Conservation (phyloP, 2,888 invertebrate genomes). For the Glyphotaelius pellucidus region DNA sequence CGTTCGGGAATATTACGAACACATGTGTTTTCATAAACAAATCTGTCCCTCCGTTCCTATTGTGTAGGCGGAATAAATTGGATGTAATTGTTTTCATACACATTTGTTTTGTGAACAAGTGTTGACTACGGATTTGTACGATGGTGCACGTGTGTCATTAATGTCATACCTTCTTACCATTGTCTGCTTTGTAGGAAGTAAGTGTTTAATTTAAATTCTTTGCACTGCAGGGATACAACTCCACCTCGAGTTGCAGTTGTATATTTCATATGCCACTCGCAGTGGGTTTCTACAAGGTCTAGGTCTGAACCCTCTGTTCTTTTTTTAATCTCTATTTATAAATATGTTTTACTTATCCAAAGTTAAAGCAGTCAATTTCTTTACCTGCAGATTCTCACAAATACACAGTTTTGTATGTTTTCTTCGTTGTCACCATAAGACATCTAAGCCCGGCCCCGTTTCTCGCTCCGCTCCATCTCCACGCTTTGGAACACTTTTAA, state of each 20-base stretch:
- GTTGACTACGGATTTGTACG: slow-evolving; percentile 33
- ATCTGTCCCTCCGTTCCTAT: slow-evolving; percentile 33
- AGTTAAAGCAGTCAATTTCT: not conserved
- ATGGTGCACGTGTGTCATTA: slow-evolving; percentile 19
- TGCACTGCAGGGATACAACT: not conserved
- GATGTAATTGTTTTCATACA: slow-evolving; percentile 25
- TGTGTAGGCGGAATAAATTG: slow-evolving; percentile 42
- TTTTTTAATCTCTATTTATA: not conserved
- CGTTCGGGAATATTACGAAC: not conserved
- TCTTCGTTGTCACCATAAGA: too few relatives aligned
- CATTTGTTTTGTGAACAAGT: slow-evolving; percentile 34
- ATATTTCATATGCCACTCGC: not conserved
- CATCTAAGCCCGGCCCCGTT: too few relatives aligned
- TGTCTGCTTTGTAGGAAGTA: slow-evolving; percentile 33
- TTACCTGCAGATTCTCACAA: not conserved
- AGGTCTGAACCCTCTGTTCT: not conserved
- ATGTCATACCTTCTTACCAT: not conserved
- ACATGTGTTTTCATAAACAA: slow-evolving; percentile 27
- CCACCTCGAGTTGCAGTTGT: not conserved
- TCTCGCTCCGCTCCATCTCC: too few relatives aligned
- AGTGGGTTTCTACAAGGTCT: not conserved
- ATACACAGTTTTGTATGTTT: not conserved
- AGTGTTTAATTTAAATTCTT: not conserved
- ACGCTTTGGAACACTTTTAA: not conserved
- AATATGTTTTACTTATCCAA: not conserved